Evolutionary conservation across 2,113 vertebrate species (phyloP).

Genomic region (Alces alces): DNA sequence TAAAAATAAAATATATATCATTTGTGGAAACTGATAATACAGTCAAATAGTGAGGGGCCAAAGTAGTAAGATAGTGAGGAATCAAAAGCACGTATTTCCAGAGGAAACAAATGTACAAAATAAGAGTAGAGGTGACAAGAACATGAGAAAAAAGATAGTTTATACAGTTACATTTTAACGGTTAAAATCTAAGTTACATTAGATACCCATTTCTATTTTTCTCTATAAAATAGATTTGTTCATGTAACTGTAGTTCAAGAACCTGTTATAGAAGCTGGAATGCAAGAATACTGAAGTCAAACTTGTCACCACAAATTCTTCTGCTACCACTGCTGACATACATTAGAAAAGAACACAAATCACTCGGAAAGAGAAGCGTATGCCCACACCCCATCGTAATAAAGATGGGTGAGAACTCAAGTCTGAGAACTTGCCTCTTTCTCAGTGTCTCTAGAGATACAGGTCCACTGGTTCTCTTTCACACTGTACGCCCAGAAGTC

Average conservation of each 20-base stretch:
- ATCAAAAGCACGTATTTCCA: neutral
- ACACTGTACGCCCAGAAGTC: slow-evolving; percentile 99
- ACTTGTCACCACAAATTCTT: neutral
- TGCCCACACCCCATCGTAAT: neutral
- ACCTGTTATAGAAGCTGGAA: neutral
- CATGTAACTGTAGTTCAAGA: neutral
- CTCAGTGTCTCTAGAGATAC: slow-evolving; percentile 97
- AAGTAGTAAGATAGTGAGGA: neutral
- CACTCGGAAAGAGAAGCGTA: neutral
- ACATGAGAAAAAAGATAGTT: neutral
- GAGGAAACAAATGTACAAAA: neutral
- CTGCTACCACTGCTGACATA: neutral
- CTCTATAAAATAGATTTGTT: neutral
- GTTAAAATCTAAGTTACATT: slow-evolving; percentile 9
- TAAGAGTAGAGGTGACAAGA: neutral
- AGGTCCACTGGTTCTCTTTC: slow-evolving; percentile 97
- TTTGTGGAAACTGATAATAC: neutral
- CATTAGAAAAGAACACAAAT: neutral
- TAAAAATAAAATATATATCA: slow-evolving; percentile 11
- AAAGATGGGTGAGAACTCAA: neutral
- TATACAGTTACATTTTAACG: neutral
- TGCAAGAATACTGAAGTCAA: neutral
- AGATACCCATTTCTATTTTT: neutral
- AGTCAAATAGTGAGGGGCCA: neutral
- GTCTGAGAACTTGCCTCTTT: slow-evolving; percentile 88